Conservation (phyloP, 2,113 vertebrate species). For the Caranx ignobilis region DNA sequence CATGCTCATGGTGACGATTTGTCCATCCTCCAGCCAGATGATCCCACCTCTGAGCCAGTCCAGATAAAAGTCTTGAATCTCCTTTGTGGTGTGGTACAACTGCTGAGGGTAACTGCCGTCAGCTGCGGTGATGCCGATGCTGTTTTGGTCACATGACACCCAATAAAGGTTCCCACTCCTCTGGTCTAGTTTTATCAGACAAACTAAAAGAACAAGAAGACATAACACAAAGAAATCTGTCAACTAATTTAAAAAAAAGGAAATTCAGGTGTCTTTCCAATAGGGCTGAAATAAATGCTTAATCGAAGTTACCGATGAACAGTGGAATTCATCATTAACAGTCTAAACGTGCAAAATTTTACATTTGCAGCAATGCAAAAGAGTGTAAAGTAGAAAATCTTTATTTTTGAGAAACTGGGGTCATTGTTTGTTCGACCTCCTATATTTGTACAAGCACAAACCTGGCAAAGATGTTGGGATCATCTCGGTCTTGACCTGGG, state of each 20-base stretch:
- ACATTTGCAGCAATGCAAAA: not conserved
- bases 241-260: too few relatives aligned
- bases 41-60: slow-evolving; percentile 86
- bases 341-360: not conserved
- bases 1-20: slow-evolving; percentile 84
- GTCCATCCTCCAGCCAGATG: slow-evolving; percentile 86
- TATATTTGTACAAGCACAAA: slow-evolving; percentile 56
- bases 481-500: slow-evolving; percentile 72
- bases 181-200: slow-evolving; percentile 86
- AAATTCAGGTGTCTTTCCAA: not conserved
- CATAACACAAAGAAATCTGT: not conserved
- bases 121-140: slow-evolving; percentile 76
- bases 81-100: slow-evolving; percentile 81
- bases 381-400: not conserved
- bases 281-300: not conserved
- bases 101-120: slow-evolving; percentile 33
- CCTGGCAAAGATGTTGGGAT: slow-evolving; percentile 84
- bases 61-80: slow-evolving; percentile 84
- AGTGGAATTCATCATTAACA: not conserved
- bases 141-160: slow-evolving; percentile 86
- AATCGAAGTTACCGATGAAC: not conserved
- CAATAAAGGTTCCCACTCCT: slow-evolving; percentile 86
- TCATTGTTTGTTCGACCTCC: not conserved
- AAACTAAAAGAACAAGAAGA: slow-evolving; percentile 78
- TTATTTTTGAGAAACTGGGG: not conserved